Conservation (phyloP, 2,113 vertebrate genomes). For the Picathartes gymnocephalus region DNA sequence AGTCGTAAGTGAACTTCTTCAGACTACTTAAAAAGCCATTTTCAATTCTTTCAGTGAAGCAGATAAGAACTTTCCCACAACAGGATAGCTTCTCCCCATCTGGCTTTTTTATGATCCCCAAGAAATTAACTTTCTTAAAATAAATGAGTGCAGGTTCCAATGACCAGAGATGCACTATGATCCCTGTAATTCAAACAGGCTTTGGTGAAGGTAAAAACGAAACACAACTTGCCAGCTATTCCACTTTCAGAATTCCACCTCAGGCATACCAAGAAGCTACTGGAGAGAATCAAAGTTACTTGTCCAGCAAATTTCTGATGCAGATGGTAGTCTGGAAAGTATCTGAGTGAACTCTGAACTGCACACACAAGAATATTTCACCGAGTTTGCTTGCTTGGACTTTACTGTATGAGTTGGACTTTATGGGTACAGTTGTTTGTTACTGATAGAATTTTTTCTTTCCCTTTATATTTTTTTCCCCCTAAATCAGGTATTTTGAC, state of each 20-base stretch:
- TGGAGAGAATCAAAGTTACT: slow-evolving; percentile 47
- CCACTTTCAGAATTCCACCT: neutral
- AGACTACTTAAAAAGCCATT: neutral
- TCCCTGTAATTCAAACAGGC: neutral
- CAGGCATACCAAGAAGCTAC: slow-evolving; percentile 47
- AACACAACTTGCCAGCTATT: neutral
- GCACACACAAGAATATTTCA: neutral
- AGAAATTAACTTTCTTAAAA: neutral
- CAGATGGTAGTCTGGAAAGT: neutral
- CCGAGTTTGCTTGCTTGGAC: neutral
- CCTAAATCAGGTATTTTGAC: neutral
- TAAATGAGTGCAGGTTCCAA: neutral
- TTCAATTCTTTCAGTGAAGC: neutral
- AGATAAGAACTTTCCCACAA: neutral
- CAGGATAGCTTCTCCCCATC: neutral
- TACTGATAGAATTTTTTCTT: neutral
- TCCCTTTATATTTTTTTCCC: neutral
- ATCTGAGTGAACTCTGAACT: slow-evolving; percentile 56
- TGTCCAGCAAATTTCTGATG: slow-evolving; percentile 2
- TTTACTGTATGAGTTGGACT: neutral
- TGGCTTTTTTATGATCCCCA: neutral
- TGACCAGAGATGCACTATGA: neutral
- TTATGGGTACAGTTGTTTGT: neutral
- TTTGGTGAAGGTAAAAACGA: neutral
- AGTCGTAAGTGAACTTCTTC: neutral